A percentile compares a stretch with the other conserved stretches of the same genome.
These are phyloP conservation scores for Lanistes nyassanus DNA, from an alignment of 1,140 invertebrate genomes.

Conservation along the genomic window DNA sequence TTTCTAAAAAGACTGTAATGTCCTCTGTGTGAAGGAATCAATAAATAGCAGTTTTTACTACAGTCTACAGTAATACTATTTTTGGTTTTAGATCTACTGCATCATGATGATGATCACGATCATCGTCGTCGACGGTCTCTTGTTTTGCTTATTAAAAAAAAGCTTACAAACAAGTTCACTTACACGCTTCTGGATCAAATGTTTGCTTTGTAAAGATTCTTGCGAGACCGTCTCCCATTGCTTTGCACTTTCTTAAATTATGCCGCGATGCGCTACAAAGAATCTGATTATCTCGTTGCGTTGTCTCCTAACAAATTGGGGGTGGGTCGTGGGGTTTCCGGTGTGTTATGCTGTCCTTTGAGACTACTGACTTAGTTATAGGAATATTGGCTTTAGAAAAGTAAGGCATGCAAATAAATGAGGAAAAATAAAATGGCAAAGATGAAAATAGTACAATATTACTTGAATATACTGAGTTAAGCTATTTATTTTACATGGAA, in stretches of 20 bases:
- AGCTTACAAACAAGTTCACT: constrained; percentile 21
- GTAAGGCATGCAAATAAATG: no score
- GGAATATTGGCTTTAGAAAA: no score
- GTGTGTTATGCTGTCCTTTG: no score
- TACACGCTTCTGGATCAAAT: constrained; percentile 61
- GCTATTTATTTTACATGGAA: no score
- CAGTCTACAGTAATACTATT: not conserved
- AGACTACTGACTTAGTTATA: no score
- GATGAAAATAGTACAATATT: no score
- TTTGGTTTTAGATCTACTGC: not conserved
- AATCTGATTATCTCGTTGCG: not conserved
- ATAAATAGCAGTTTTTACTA: not conserved
- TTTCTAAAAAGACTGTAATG: not conserved
- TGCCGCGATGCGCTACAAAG: not conserved
- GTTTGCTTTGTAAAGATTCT: constrained; percentile 54
- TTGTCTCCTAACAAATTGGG: no score
- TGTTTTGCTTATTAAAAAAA: not conserved
- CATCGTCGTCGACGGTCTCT: not conserved
- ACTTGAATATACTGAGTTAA: no score
- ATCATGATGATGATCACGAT: not conserved
- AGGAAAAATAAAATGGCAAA: no score
- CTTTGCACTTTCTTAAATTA: not conserved
- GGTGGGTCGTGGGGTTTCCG: no score
- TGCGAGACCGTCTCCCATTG: constrained; percentile 47
- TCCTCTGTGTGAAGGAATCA: not conserved